Conservation (phyloP, 2,888 invertebrate species). For the Pristionchus arcanus region DNA sequence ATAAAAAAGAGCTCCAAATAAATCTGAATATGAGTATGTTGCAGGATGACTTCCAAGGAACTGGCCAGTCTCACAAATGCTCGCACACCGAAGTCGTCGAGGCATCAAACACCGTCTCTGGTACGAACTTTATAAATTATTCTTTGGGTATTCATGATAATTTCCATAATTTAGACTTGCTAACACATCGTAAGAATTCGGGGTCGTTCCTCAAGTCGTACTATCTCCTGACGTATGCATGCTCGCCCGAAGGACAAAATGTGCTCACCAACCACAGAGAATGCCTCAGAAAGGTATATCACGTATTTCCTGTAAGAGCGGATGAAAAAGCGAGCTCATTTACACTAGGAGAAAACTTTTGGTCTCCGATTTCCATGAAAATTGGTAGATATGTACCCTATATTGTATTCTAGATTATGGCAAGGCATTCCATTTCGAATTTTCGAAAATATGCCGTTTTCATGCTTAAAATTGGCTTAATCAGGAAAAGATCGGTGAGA, state of each 20-base stretch:
- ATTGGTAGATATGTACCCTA: no score
- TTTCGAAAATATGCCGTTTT: no score
- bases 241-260: conserved; percentile 77
- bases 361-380: no score
- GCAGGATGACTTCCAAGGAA: conserved; percentile 70
- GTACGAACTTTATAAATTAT: background rate
- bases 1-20: no score
- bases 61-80: conserved; percentile 73
- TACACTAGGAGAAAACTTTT: no score
- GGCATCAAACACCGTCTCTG: conserved; percentile 71
- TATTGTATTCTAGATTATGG: no score
- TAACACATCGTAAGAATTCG: conserved; percentile 77
- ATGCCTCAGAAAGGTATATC: conserved; percentile 67
- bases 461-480: no score
- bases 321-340: no score
- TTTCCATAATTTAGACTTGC: conserved; percentile 65
- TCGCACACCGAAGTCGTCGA: conserved; percentile 76
- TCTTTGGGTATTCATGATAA: background rate
- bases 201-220: conserved; percentile 78
- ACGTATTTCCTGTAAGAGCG: background rate
- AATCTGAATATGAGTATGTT: conserved; percentile 54
- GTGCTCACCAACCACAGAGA: conserved; percentile 74
- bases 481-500: conserved; percentile 77
- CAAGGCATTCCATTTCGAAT: no score
- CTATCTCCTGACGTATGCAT: conserved; percentile 77